Conservation (phyloP, 2,113 vertebrate species). For the Ophiodon elongatus region DNA sequence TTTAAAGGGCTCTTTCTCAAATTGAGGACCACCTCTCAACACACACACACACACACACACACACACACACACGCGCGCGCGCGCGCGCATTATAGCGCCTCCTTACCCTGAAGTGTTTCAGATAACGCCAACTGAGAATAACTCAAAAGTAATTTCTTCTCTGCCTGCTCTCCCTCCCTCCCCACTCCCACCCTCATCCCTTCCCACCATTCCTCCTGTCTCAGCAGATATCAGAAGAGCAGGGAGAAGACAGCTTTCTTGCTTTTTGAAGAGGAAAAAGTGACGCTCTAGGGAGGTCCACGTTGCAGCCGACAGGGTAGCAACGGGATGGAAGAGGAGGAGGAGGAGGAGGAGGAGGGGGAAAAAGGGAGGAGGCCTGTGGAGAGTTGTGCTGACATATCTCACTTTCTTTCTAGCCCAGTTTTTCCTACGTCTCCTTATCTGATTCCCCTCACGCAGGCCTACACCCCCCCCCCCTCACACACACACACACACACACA, state of each 20-base stretch:
- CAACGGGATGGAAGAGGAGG: conserved; percentile 9
- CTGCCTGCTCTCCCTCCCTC: neutral
- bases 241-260: conserved; percentile 24
- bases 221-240: conserved; percentile 62
- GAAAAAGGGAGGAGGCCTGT: neutral
- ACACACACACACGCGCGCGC: conserved; percentile 20
- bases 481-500: conserved; percentile 15
- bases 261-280: conserved; percentile 49
- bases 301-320: conserved; percentile 16
- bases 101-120: conserved; percentile 57
- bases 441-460: conserved; percentile 43
- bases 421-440: conserved; percentile 28
- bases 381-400: conserved; percentile 52
- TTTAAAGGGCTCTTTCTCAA: conserved; percentile 8
- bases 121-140: conserved; percentile 62
- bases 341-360: neutral
- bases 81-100: neutral
- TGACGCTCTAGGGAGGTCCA: conserved; percentile 49
- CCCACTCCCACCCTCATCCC: neutral
- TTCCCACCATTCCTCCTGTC: conserved; percentile 42
- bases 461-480: conserved; percentile 8
- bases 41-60: conserved; percentile 16
- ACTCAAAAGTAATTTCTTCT: conserved; percentile 50
- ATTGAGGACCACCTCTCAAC: conserved; percentile 1
- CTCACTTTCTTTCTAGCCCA: conserved; percentile 17